These are phyloP conservation scores for Microhierax caerulescens DNA, from an alignment of 2,797 vertebrate genomes.

Conservation along the genomic window DNA sequence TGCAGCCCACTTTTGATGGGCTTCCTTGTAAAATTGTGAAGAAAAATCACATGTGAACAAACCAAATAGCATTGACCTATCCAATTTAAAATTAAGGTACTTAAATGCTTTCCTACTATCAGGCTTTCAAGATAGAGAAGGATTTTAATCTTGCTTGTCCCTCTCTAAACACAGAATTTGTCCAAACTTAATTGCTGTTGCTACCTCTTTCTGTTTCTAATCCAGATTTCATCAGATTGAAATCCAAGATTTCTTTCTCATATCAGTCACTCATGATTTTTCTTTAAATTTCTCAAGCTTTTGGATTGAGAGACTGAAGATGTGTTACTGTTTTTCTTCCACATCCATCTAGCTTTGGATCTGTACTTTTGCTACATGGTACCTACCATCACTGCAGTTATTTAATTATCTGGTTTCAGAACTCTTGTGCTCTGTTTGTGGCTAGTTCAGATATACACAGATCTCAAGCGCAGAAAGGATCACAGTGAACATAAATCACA, in stretches of 20 bases:
- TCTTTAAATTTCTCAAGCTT: not conserved
- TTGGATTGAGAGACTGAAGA: not conserved
- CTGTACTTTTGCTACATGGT: not conserved
- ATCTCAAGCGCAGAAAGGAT: conserved; percentile 23
- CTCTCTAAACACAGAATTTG: not conserved
- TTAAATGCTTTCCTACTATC: not conserved
- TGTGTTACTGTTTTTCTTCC: not conserved
- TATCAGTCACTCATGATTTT: not conserved
- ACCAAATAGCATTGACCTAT: not conserved
- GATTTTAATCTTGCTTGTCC: not conserved
- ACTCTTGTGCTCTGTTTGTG: not conserved
- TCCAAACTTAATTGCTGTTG: not conserved
- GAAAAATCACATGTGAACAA: not conserved
- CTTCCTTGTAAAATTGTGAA: not conserved
- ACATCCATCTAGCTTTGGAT: not conserved
- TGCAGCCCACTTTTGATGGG: not conserved
- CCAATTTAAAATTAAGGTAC: not conserved
- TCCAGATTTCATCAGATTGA: not conserved
- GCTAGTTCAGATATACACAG: not conserved
- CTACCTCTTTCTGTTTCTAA: not conserved
- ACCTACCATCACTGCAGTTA: not conserved
- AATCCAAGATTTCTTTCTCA: not conserved
- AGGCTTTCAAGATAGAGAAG: not conserved
- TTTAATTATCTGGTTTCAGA: not conserved
- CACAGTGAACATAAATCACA: conserved; percentile 2